A percentile compares a stretch with the other conserved stretches of the same genome.
Evolutionary conservation across 2,888 invertebrate species (phyloP).

Genomic region (Myopa testacea): DNA sequence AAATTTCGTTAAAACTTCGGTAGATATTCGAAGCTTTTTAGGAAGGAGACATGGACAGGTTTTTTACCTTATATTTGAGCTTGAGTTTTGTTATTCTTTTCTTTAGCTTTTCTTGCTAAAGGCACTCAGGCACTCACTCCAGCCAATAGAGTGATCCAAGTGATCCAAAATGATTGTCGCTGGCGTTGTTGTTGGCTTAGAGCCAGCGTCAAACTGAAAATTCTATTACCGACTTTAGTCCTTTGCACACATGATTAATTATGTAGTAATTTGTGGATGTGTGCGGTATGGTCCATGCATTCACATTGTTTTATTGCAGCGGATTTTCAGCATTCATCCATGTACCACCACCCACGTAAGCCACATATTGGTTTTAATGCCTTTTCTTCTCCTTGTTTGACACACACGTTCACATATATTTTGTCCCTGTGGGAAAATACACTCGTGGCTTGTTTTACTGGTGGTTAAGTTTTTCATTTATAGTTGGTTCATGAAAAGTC

Average conservation of each 20-base stretch:
- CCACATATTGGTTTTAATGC: neutral
- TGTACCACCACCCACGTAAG: too few species aligned
- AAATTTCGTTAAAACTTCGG: conserved; percentile 23
- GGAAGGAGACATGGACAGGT: neutral
- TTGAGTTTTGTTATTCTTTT: conserved; percentile 11
- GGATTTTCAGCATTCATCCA: neutral
- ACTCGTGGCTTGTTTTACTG: neutral
- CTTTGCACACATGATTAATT: conserved; percentile 62
- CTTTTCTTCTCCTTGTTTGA: neutral
- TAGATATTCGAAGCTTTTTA: neutral
- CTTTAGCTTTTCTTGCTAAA: conserved; percentile 8
- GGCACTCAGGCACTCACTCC: too few species aligned
- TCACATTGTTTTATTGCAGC: too few species aligned
- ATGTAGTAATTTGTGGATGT: conserved; percentile 63
- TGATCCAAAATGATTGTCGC: neutral
- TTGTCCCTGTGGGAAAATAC: neutral
- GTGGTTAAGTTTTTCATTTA: neutral
- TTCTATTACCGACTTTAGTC: conserved; percentile 58
- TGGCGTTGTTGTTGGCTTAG: neutral
- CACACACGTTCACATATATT: neutral
- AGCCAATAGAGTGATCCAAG: neutral
- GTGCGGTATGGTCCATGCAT: conserved; percentile 4
- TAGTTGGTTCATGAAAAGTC: neutral
- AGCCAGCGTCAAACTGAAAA: conserved; percentile 49
- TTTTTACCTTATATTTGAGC: conserved; percentile 15